Conservation (phyloP, 2,797 vertebrate species). For the Manis crassicaudata region DNA sequence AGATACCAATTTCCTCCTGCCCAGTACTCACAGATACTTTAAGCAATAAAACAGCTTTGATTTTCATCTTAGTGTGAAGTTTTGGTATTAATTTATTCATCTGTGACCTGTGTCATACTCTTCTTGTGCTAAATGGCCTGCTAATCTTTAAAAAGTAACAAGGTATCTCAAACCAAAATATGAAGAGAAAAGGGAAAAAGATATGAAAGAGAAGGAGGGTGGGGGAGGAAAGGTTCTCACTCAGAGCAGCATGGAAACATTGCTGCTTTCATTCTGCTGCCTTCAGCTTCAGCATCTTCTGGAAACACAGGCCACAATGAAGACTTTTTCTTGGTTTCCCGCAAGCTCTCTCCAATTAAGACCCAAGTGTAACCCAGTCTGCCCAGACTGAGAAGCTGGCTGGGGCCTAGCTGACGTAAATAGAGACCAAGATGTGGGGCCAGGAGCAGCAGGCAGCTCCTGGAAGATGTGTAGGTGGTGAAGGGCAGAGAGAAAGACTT, state of each 20-base stretch:
- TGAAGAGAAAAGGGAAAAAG: neutral
- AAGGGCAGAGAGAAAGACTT: constrained; percentile 65
- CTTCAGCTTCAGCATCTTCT: constrained; percentile 27
- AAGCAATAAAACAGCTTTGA: constrained; percentile 85
- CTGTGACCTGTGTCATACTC: constrained; percentile 62
- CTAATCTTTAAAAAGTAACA: constrained; percentile 87
- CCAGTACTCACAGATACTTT: constrained; percentile 82
- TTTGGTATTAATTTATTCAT: constrained; percentile 81
- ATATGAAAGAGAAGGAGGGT: neutral
- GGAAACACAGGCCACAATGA: neutral
- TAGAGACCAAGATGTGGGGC: constrained; percentile 51
- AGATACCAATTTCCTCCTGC: constrained; percentile 86
- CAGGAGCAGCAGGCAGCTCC: constrained; percentile 45
- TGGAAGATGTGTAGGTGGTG: constrained; percentile 63
- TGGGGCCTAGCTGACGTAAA: constrained; percentile 65
- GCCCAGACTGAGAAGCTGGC: constrained; percentile 42
- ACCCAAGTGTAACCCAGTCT: neutral
- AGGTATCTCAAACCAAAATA: constrained; percentile 79
- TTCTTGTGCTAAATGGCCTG: constrained; percentile 82
- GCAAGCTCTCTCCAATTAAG: neutral
- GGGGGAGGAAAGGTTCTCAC: constrained; percentile 33
- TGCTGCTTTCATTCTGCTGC: constrained; percentile 61
- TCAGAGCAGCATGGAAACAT: constrained; percentile 19
- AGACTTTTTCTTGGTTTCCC: neutral
- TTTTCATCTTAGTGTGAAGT: constrained; percentile 81